Base-by-base conservation (phyloP, 2,888 invertebrate species). In the Eupsilia transversa region DNA sequence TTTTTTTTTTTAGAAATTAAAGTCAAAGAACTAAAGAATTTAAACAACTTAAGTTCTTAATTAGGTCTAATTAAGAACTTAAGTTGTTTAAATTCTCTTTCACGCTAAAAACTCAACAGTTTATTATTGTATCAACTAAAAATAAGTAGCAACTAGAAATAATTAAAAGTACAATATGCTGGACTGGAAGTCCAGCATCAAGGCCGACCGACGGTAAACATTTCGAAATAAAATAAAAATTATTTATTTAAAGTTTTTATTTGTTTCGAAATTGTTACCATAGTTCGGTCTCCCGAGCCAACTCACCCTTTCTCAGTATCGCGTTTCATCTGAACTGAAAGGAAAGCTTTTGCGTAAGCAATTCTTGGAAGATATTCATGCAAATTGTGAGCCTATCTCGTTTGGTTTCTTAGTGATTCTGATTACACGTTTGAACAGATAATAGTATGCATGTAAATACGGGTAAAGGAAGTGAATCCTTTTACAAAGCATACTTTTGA, bases 271-370 rank as follows among this genome's bases (percentile, higher is more conserved):
- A n/a, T 46, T 30, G 23, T 23, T 17, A 33, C 64, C 46, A 17
- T 20, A 33, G 23, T 54, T 60, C 38, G 27, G 41, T 41, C 54
- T 27, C 63, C n/a, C 43, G 46, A 73, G 61, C 43, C 14, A 43
- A 23, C 52, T 17, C 63, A 35, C 74, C 52, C 80, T 79, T 79
- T 59, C 52, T 2, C 38, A 59, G 63, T 80, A 79, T 59, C 66
- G 72, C 59, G 7, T 73, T 67, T 57, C 57, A 73, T 41, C 41
- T 35, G 38, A 14, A 56, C 60, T 56, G 54, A 57, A 73, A 77
- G 60, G 43, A 41, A 60, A 77, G 54, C 72, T 60, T 63, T 79
- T 41, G 20, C 46, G 64, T 72, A 46, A 71, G 27, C 46, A 41
- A 38, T 77, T 60, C 79, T 54, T 33, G 33, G 41, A 54, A 79